Evolutionary conservation across 2,888 invertebrate genomes (phyloP), one percentile per base, ranked within the genome.

Genomic region (Mesochorus sp.): DNA sequence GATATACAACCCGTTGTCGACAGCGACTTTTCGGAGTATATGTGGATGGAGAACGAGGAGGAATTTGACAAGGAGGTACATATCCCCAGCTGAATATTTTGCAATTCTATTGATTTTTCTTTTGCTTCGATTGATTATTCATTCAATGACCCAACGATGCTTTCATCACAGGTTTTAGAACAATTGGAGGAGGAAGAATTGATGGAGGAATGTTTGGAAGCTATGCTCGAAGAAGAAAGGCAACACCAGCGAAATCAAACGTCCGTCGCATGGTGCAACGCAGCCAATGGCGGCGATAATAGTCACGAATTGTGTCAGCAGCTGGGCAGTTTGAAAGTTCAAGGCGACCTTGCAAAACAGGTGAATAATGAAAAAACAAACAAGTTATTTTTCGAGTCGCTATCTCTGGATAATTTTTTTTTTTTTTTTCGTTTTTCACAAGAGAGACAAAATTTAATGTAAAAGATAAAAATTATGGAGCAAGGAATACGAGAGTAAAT

Each of bases 31-130:
- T 95, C 96, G 0, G 97, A 97, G 87, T 97, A 97, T 88, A 94
- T 97, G 93, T 97, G 97, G 98, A 97, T 97, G 97, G 97, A 97
- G 89, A 95, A 97, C 86, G 96, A 97, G 87, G 97, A 98, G 86
- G 97, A 97, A 88, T 97, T 97, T 88, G 97, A 98, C 87, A 96
- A 96, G 91, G 95, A 96, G 94, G 97, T 96, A 90, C 55, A 44
- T 21, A 14, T 34, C 10, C 26, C 3, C 6, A 2, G 1, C 1
- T 12, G 3, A 62, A n/a, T 0, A 12, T n/a, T 24, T 24, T 10
- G 10, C 1, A 0, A 17, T 21, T 28, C n/a, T 2, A 4, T n/a
- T 4, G 3, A 10, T 8, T 21, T 37, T 42, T n/a, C 3, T 14
- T 49, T 12, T 21, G 34, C 12, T 31, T 53, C 1, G n/a, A 21